Conservation (phyloP, 1,140 invertebrate genomes). For the Grapholita molesta region DNA sequence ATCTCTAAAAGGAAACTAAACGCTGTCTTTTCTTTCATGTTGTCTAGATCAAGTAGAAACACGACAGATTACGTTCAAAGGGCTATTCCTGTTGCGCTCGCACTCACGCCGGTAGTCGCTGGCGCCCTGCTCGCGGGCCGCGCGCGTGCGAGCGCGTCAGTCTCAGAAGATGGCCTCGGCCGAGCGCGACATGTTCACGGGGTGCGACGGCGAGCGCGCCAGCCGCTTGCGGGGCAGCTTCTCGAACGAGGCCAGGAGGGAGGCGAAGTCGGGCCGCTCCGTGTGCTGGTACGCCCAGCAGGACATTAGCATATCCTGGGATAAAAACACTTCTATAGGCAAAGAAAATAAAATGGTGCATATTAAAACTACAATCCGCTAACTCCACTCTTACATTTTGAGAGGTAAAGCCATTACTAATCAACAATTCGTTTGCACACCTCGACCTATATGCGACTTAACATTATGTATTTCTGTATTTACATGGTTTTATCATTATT, state of each 20-base stretch:
- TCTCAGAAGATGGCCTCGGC: conserved; percentile 94
- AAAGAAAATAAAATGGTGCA: conserved; percentile 27
- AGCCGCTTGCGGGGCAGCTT: conserved; percentile 96
- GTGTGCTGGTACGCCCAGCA: conserved; percentile 94
- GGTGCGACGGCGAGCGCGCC: conserved; percentile 97
- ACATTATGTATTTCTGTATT: background rate
- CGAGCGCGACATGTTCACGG: conserved; percentile 94
- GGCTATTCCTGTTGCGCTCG: background rate
- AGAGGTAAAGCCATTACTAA: too few species aligned
- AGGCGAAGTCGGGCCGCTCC: conserved; percentile 94
- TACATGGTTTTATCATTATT: background rate
- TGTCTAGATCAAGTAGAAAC: background rate
- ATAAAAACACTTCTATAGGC: conserved; percentile 22
- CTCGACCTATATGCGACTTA: too few species aligned
- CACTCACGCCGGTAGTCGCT: background rate
- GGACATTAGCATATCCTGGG: conserved; percentile 95
- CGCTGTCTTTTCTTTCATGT: too few species aligned
- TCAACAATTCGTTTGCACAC: too few species aligned
- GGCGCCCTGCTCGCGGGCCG: background rate
- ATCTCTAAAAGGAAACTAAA: too few species aligned
- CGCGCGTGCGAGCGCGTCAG: conserved; percentile 23
- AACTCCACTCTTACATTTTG: too few species aligned
- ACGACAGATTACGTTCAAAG: background rate
- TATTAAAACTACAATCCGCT: too few species aligned
- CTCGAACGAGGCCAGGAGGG: conserved; percentile 90